A percentile compares a stretch with the other conserved stretches of the same genome.
These are phyloP conservation scores for Dione vanillae DNA, from an alignment of 2,888 invertebrate genomes.

Conservation along the genomic window DNA sequence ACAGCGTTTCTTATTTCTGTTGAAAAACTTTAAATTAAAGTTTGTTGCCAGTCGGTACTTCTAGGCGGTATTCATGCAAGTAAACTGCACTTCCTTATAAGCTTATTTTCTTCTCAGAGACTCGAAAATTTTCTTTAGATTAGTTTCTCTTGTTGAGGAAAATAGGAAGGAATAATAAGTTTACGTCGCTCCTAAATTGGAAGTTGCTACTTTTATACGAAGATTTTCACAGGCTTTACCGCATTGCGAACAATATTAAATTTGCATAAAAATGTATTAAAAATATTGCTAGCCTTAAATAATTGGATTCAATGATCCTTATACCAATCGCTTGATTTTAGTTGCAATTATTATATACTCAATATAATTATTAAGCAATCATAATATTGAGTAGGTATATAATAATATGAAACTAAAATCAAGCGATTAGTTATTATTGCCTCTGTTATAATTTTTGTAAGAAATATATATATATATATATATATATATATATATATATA, in stretches of 20 bases:
- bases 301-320: no score
- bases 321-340: not conserved
- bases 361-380: no score
- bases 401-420: no score
- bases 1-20: conserved; percentile 67
- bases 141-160: conserved; percentile 83
- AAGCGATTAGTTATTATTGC: no score
- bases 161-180: conserved; percentile 81
- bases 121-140: conserved; percentile 84
- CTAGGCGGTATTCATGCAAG: conserved; percentile 75
- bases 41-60: conserved; percentile 69
- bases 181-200: conserved; percentile 75
- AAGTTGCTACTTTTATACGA: conserved; percentile 67
- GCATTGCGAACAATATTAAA: conserved; percentile 49
- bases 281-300: not conserved
- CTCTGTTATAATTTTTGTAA: no score
- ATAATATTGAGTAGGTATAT: no score
- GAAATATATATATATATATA: no score
- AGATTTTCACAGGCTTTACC: conserved; percentile 54
- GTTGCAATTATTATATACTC: no score
- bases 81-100: conserved; percentile 81
- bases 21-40: conserved; percentile 79
- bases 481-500: no score
- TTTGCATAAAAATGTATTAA: conserved; percentile 13
- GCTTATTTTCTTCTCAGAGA: conserved; percentile 79